These are phyloP conservation scores for Meteorus cinctellus DNA, from an alignment of 2,888 invertebrate species.

Conservation along the genomic window DNA sequence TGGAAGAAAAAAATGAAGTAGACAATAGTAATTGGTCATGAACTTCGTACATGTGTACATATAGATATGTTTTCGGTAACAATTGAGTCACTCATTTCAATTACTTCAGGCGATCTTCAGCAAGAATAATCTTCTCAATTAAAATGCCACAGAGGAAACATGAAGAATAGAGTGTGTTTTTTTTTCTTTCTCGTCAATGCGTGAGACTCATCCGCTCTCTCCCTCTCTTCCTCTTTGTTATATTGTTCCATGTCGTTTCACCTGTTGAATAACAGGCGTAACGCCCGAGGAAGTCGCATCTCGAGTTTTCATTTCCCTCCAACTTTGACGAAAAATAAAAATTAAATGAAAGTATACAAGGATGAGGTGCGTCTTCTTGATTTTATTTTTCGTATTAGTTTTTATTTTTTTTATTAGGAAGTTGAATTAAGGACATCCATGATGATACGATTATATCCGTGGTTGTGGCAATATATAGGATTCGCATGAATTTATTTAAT, in stretches of 20 bases:
- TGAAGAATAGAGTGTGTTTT: slow-evolving; percentile 7
- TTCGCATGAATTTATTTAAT: slow-evolving; percentile 49
- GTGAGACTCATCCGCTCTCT: slow-evolving; percentile 11
- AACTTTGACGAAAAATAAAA: not conserved
- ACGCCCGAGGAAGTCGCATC: slow-evolving; percentile 6
- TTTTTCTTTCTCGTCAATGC: slow-evolving; percentile 2
- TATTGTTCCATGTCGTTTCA: slow-evolving; percentile 26
- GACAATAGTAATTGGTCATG: not conserved
- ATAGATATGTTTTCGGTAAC: not conserved
- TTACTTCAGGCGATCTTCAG: not conserved
- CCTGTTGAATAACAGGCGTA: slow-evolving; percentile 22
- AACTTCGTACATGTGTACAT: not conserved
- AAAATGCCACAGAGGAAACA: not conserved
- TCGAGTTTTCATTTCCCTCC: not conserved
- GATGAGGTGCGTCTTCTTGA: not conserved
- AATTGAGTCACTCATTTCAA: not conserved
- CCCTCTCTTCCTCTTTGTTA: slow-evolving; percentile 10
- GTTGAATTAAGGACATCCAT: not conserved
- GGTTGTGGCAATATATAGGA: slow-evolving; percentile 34
- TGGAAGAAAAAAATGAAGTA: not conserved
- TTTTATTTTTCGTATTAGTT: not conserved
- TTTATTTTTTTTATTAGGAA: not conserved
- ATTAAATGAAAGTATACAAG: not conserved
- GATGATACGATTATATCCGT: not conserved
- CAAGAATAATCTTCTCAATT: not conserved